Conservation (phyloP, 2,113 vertebrate species). For the Turdus rufiventris region DNA sequence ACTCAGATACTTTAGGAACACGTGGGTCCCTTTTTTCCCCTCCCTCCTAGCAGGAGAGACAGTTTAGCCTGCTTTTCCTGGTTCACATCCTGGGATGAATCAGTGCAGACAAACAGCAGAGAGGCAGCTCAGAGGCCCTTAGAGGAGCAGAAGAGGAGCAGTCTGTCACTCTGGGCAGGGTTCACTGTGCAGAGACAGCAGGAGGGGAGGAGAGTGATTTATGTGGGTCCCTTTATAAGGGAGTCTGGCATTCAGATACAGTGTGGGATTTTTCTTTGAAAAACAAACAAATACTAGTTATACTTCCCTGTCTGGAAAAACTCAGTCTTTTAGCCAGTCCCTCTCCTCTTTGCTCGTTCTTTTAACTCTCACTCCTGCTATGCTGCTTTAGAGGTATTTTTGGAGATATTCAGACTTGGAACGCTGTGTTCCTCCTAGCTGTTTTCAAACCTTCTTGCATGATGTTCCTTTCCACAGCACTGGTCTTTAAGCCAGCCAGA, state of each 20-base stretch:
- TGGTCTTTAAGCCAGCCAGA: neutral
- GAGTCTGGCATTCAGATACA: neutral
- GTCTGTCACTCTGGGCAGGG: neutral
- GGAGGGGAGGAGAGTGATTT: neutral
- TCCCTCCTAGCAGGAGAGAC: slow-evolving; percentile 12
- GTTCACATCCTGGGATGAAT: slow-evolving; percentile 57
- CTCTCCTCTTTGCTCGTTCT: slow-evolving; percentile 6
- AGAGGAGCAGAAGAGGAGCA: neutral
- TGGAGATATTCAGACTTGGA: slow-evolving; percentile 22
- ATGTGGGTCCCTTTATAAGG: slow-evolving; percentile 11
- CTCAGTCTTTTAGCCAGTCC: neutral
- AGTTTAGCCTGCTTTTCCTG: slow-evolving; percentile 51
- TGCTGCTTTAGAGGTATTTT: slow-evolving; percentile 38
- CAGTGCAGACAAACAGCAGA: slow-evolving; percentile 18
- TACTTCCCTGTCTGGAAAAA: slow-evolving; percentile 37
- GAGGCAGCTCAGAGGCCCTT: neutral
- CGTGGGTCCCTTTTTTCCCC: neutral
- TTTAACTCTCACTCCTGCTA: slow-evolving; percentile 24
- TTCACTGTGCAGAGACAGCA: neutral
- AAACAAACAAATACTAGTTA: slow-evolving; percentile 28
- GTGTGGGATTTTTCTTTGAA: slow-evolving; percentile 7
- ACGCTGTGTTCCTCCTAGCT: neutral
- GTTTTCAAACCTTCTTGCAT: slow-evolving; percentile 14
- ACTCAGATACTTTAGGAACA: slow-evolving; percentile 32
- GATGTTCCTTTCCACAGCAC: neutral